Base-by-base conservation (phyloP, 2,888 invertebrate species). In the Lasioglossum oenotherae region DNA sequence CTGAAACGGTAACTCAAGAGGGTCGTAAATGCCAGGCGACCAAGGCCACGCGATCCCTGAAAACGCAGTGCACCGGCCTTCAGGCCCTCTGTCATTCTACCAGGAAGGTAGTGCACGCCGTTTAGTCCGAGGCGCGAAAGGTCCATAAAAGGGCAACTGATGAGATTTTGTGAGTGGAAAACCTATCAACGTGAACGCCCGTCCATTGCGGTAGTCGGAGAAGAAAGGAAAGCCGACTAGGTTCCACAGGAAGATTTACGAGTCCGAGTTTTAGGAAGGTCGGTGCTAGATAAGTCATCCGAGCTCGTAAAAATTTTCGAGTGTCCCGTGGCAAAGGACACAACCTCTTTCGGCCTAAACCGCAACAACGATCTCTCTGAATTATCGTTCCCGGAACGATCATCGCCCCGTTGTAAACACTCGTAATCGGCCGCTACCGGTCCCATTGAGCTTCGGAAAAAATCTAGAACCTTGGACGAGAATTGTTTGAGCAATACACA, bases 1-100 rank as follows among this genome's bases (percentile, higher is more conserved):
- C 41, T 16, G 77, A 67, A 64, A 44, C 81, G 67, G 80, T 90
- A 91, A 87, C 79, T 81, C 78, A 81, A 85, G 84, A 87, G 88
- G 79, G 82, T 90, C 89, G 83, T 90, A 91, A 92, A 90, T 53
- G 79, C 78, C 76, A 90, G 81, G 81, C 84, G 82, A 82, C 86
- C 67, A 80, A 60, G 75, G 87, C 85, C 89, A 90, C 88, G 88
- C 87, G 89, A 91, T 88, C 86, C 85, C 80, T 57, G 57, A 75
- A 80, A 90, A 80, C 46, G 57, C 44, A 67, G 49, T 14, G 41
- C 74, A 75, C 73, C 78, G 60, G 53, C 16, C 60, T 64, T 16
- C 64, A 16, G 64, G 16, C 31, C 64, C 12, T n/a, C 57, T 76
- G 81, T 75, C 82, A 60, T 73, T 78, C 83, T 84, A 84, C 38